Percentiles rank a stretch among this genome's conserved stretches.
phyloP scores from a whole-genome alignment of 2,888 invertebrate species.

The Aspidiotus rigidus region DNA sequence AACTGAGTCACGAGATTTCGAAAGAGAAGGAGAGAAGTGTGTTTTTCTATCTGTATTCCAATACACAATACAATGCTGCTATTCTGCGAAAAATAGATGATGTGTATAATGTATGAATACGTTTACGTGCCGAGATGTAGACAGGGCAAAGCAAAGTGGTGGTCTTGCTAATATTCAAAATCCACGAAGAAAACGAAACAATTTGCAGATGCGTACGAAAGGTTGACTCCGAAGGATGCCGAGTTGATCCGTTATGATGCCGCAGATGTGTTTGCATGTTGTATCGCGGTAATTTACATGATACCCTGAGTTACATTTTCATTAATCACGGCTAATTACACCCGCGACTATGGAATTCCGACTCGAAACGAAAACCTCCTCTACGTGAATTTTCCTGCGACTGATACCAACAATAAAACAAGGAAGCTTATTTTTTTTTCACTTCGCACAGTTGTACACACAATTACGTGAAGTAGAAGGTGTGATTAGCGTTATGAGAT shows the following conservation, averaged over 20 bases:
- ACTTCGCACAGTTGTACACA: no score
- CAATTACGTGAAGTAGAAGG: no score
- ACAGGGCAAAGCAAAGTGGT: slow-evolving; percentile 10
- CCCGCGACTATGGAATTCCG: slow-evolving; percentile 29
- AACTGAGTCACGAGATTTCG: no score
- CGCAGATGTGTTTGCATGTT: slow-evolving; percentile 29
- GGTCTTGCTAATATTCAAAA: slow-evolving; percentile 13
- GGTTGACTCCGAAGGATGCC: neutral
- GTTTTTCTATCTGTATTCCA: no score
- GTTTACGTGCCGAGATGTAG: no score
- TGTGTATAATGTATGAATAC: no score
- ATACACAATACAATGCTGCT: no score
- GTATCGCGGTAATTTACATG: slow-evolving; percentile 31
- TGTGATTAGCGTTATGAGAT: no score
- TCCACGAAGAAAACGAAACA: neutral
- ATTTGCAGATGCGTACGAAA: slow-evolving; percentile 19
- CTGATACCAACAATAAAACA: neutral
- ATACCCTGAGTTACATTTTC: slow-evolving; percentile 26
- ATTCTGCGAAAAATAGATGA: no score
- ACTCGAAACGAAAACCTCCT: slow-evolving; percentile 6
- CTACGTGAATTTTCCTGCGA: slow-evolving; percentile 7
- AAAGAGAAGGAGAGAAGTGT: no score
- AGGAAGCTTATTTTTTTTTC: no score
- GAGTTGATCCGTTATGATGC: slow-evolving; percentile 21
- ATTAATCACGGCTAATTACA: slow-evolving; percentile 31